Base-by-base conservation (phyloP, 92 coral and sea anemone genomes). In the Blastomussa wellsi region DNA sequence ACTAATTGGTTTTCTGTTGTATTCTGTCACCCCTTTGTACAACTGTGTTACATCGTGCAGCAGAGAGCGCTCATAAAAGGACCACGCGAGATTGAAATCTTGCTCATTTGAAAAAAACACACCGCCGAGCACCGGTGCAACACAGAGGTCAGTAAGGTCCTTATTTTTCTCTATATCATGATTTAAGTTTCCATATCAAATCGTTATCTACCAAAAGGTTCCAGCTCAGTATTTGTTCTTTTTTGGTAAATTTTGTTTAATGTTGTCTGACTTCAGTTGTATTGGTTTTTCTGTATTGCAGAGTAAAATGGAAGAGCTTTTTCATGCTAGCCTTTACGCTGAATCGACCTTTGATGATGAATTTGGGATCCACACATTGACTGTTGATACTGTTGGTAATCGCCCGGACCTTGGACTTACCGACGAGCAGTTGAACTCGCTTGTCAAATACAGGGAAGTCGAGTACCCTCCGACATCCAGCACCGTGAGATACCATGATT, bases 281-380 rank as follows among this genome's bases (percentile, higher is more conserved):
- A 17, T 36, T 33, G 26, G 75, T 36, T 70, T 7, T 62, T 37
- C 12, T 33, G 6, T 22, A 4, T 70, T 16, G 44, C 44, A 70
- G 79, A 32, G 60, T 80, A 57, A 59, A 24, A 89, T 89, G 92
- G 92, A 87, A 13, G 90, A 81, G 2, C 67, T 89, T 3, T 89
- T 89, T 80, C 82, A 37, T 24, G 76, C 76, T 4, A 62, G 72
- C 2, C 60, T 89, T 79, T 89, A 81, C 66, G 28, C 41, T 3
- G 87, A 81, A 31, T 5, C 81, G 24, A 53, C 85, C 5, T 89
- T 86, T 41, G 76, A 68, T 32, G 81, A 74, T 19, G 82, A 70
- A 59, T 83, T 89, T 44, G 29, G 48, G 2, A 80, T 80, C 5
- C 82, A 89, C 31, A 42, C 65, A n/a, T 89, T 65, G 49, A 69